Percentiles rank a stretch among this genome's conserved stretches.
Conservation (phyloP, 2,797 vertebrate species). For the Sebastes taczanowskii region DNA sequence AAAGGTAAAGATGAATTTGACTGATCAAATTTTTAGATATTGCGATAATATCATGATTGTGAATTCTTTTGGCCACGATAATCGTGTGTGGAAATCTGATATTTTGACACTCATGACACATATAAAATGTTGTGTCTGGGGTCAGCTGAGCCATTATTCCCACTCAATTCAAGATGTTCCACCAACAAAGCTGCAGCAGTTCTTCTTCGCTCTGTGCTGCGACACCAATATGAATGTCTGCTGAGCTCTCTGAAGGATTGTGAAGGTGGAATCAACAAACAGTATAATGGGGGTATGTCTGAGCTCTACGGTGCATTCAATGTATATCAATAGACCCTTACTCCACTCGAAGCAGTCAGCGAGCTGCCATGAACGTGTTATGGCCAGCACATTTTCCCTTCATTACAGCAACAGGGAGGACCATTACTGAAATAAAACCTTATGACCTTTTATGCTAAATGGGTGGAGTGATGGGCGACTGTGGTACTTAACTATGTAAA, state of each 20-base stretch:
- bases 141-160: constrained; percentile 33
- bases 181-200: constrained; percentile 4
- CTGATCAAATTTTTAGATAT: too few species aligned
- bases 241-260: constrained; percentile 10
- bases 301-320: not conserved
- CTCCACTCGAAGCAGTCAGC: constrained; percentile 7
- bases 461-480: constrained; percentile 9
- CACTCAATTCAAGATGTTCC: constrained; percentile 43
- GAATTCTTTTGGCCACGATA: too few species aligned
- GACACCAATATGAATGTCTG: not conserved
- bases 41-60: too few species aligned
- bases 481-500: constrained; percentile 13
- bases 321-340: constrained; percentile 15
- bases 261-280: constrained; percentile 21
- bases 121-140: constrained; percentile 24
- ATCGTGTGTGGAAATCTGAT: too few species aligned
- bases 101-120: not conserved
- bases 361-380: constrained; percentile 12
- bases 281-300: not conserved
- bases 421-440: constrained; percentile 22
- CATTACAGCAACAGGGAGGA: constrained; percentile 18
- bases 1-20: too few species aligned
- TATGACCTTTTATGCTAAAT: constrained; percentile 22
- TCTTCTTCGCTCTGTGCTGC: not conserved
- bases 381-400: not conserved